Base-by-base conservation (phyloP, 2,797 vertebrate genomes). In the Nannoperca obscura region DNA sequence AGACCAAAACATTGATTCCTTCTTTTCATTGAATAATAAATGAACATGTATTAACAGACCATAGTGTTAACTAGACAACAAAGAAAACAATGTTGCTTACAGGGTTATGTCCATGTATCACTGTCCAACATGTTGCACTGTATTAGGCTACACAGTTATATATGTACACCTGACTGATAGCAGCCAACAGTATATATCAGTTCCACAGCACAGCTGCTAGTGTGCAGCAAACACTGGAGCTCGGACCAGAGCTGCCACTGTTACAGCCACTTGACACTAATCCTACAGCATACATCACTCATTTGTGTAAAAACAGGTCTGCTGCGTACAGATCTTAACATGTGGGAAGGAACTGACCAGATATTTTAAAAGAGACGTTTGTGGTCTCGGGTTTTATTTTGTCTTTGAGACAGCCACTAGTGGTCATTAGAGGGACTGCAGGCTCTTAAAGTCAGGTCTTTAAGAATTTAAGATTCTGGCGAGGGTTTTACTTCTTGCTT, bases 371-470 rank as follows among this genome's bases (percentile, higher is more conserved):
- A 24, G n/a, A 42, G 22, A 22, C 19, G 13, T 38, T 46, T 9
- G 3, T 27, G 5, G 13, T 15, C 2, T 32, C 5, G 34, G 38
- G 20, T 22, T 44, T 20, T 12, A 11, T 46, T 36, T 49, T 15
- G 22, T 13, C 24, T 57, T 50, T 30, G 15, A 64, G 49, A n/a
- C 32, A 44, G 55, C 68, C 10, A 32, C 74, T 64, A 22, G 74
- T 74, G 64, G 54, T 9, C 65, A 13, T 40, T 20, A 12, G 38
- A 64, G 64, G 64, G 54, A 59, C 74, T 65, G 59, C 70, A 60
- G 17, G 1, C 6, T 11, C 34, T 36, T 36, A 36, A 4, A 30
- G 7, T 61, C 14, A 42, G 17, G 24, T 27, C 27, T 5, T 7
- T 12, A 54, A 22, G n/a, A 15, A 24, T 36, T 27, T 12, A 15